phyloP scores from a whole-genome alignment of 2,797 vertebrate genomes.

The Pampus argenteus region DNA sequence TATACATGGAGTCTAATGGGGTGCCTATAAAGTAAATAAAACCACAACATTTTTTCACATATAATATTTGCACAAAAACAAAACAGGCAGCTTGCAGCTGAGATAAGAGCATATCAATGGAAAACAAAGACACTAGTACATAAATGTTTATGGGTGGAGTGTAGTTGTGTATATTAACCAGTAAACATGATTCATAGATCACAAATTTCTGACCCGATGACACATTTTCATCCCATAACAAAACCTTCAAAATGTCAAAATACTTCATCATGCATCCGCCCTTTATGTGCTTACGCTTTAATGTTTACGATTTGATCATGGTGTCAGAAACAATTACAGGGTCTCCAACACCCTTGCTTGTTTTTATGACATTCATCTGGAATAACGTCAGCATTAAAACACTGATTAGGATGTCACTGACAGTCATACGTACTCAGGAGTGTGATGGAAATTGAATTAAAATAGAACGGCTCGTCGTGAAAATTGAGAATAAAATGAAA shows the following conservation, averaged over 20 bases:
- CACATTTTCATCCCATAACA: neutral
- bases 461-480: neutral
- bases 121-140: slow-evolving; percentile 13
- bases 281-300: slow-evolving; percentile 18
- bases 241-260: slow-evolving; percentile 26
- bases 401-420: slow-evolving; percentile 38
- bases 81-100: slow-evolving; percentile 12
- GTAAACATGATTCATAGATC: slow-evolving; percentile 3
- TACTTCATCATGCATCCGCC: neutral
- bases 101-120: slow-evolving; percentile 14
- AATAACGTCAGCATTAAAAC: slow-evolving; percentile 36
- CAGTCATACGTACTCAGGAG: neutral
- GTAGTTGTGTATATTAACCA: slow-evolving; percentile 5
- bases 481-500: slow-evolving; percentile 37
- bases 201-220: neutral
- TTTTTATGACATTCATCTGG: slow-evolving; percentile 37
- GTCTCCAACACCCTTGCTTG: slow-evolving; percentile 25
- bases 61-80: slow-evolving; percentile 22
- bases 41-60: slow-evolving; percentile 12
- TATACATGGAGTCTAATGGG: slow-evolving; percentile 48
- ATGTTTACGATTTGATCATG: slow-evolving; percentile 32
- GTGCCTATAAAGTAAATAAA: slow-evolving; percentile 35
- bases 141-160: slow-evolving; percentile 10
- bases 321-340: slow-evolving; percentile 40
- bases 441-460: slow-evolving; percentile 35